phyloP scores from a whole-genome alignment of 2,113 vertebrate species.

The Eulemur macaco region DNA sequence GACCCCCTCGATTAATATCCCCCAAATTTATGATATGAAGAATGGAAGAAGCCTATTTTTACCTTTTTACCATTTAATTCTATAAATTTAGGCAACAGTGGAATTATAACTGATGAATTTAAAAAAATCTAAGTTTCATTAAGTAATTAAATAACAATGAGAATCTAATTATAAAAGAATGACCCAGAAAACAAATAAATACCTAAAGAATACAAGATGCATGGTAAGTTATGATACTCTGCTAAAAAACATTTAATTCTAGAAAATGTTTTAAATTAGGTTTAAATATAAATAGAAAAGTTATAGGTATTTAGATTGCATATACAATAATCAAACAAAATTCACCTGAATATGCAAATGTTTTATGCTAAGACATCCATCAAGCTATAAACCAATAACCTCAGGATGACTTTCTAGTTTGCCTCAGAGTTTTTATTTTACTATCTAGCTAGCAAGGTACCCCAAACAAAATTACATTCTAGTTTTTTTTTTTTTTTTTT shows the following conservation, averaged over 20 bases:
- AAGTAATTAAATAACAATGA: neutral
- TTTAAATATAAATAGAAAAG: neutral
- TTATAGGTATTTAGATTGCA: neutral
- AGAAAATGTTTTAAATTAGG: neutral
- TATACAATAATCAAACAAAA: constrained; percentile 20
- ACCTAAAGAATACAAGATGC: neutral
- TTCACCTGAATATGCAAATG: constrained; percentile 29
- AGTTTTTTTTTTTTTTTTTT: neutral
- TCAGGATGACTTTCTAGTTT: constrained; percentile 14
- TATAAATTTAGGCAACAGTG: neutral
- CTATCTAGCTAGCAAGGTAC: constrained; percentile 2
- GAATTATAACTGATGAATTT: neutral
- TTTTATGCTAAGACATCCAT: constrained; percentile 33
- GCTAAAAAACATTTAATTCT: constrained; percentile 23
- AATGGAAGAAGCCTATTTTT: neutral
- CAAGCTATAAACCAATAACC: constrained; percentile 21
- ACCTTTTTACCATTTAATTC: neutral
- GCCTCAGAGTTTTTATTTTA: constrained; percentile 57
- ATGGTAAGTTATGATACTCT: neutral
- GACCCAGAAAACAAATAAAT: neutral
- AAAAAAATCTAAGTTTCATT: neutral
- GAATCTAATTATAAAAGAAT: neutral
- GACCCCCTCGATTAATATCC: neutral
- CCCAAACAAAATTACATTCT: constrained; percentile 55
- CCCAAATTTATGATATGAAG: neutral